Evolutionary conservation across 2,113 vertebrate genomes (phyloP).

Genomic region (Saguinus midas): DNA sequence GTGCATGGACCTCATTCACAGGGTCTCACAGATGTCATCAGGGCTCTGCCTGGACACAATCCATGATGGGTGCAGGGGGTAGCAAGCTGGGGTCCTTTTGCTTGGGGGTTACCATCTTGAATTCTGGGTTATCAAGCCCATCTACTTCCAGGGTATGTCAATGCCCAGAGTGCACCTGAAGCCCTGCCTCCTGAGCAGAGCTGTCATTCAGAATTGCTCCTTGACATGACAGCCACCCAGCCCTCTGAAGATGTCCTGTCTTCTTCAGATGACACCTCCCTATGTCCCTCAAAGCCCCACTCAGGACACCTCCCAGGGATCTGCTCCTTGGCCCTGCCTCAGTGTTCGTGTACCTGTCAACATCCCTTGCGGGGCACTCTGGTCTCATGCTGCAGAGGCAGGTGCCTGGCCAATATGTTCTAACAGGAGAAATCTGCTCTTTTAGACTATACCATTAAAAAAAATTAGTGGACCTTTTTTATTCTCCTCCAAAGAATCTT

Average conservation of each 20-base stretch:
- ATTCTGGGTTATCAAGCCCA: background rate
- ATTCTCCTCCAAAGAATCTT: background rate
- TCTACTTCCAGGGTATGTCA: background rate
- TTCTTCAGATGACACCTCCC: background rate
- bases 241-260: background rate
- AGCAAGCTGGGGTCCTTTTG: background rate
- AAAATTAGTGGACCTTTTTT: background rate
- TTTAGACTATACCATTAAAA: background rate
- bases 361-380: background rate
- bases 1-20: background rate
- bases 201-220: background rate
- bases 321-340: background rate
- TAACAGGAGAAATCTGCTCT: background rate
- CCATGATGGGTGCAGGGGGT: fast-evolving
- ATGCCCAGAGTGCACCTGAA: too few species aligned
- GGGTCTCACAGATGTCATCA: fast-evolving
- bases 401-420: background rate
- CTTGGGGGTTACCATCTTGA: background rate
- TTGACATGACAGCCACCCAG: fast-evolving
- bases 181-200: background rate
- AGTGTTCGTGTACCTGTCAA: fast-evolving
- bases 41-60: background rate
- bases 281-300: fast-evolving
- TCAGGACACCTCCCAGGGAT: fast-evolving
- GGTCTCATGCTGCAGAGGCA: background rate